Percentiles rank a stretch among this genome's conserved stretches.
These are phyloP conservation scores for Eleginops maclovinus DNA, from an alignment of 2,113 vertebrate genomes.

Conservation along the genomic window DNA sequence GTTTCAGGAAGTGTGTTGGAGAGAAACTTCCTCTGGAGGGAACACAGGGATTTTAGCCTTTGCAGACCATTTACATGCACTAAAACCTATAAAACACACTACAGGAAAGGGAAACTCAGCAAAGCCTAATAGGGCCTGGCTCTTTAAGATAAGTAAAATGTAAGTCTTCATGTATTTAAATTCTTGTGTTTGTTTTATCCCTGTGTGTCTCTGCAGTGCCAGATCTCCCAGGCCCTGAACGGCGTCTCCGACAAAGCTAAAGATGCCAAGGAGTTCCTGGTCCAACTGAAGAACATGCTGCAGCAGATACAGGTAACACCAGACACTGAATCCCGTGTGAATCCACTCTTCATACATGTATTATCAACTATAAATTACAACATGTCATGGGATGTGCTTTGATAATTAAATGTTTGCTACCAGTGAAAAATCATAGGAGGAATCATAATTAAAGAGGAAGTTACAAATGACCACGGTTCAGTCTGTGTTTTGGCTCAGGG, in stretches of 20 bases:
- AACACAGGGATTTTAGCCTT: no score
- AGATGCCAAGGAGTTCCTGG: conserved; percentile 98
- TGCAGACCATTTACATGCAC: no score
- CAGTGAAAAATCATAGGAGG: not conserved
- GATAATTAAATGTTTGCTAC: not conserved
- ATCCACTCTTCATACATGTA: not conserved
- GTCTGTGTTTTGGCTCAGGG: not conserved
- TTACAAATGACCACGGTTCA: not conserved
- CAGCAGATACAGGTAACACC: conserved; percentile 95
- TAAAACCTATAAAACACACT: no score
- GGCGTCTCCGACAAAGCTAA: conserved; percentile 98
- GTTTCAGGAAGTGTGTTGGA: no score
- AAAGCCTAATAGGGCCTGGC: no score
- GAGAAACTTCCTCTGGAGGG: no score
- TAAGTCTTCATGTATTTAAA: not conserved
- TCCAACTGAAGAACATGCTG: conserved; percentile 95
- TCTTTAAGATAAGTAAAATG: not conserved
- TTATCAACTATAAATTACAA: not conserved
- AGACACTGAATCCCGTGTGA: not conserved
- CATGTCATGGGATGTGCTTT: not conserved
- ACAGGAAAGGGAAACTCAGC: no score
- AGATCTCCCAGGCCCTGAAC: conserved; percentile 96
- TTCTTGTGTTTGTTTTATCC: not conserved
- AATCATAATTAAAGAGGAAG: no score
- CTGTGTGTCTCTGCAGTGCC: conserved; percentile 84